Conservation (phyloP, 2,113 vertebrate genomes). For the Dromaius novaehollandiae region DNA sequence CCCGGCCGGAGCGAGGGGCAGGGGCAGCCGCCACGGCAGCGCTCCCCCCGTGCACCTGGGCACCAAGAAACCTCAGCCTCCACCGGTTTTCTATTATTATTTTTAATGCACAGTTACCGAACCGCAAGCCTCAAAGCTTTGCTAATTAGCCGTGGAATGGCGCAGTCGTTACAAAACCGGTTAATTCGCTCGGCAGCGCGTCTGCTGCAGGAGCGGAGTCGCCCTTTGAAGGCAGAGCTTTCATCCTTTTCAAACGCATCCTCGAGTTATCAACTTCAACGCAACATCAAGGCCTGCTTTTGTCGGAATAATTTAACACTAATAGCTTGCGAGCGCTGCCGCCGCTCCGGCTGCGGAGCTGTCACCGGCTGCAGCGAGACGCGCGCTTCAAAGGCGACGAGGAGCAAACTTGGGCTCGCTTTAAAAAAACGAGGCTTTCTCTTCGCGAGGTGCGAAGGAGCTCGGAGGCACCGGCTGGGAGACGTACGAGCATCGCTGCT, state of each 20-base stretch:
- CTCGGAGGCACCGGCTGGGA: too few species aligned
- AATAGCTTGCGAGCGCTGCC: slow-evolving; percentile 32
- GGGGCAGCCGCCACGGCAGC: fast-evolving
- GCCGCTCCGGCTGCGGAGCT: not conserved
- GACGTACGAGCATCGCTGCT: too few species aligned
- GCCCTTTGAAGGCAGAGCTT: slow-evolving; percentile 36
- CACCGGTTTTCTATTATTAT: not conserved
- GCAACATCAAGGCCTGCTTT: slow-evolving; percentile 44
- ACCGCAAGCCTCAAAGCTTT: not conserved
- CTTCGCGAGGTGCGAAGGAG: too few species aligned
- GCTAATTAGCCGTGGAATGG: not conserved
- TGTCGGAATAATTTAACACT: slow-evolving; percentile 61
- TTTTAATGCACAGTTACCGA: not conserved
- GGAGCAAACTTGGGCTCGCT: not conserved
- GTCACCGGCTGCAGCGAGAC: not conserved
- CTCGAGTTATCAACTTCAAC: slow-evolving; percentile 40
- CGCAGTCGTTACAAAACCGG: not conserved
- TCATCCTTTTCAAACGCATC: slow-evolving; percentile 43
- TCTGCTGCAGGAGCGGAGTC: not conserved
- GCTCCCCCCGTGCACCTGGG: fast-evolving
- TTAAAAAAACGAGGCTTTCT: not conserved
- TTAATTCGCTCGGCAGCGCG: not conserved
- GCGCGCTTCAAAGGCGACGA: not conserved
- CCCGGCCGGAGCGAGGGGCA: not conserved
- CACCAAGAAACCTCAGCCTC: not conserved